Base-by-base conservation (phyloP, 2,113 vertebrate genomes). In the Pyxicephalus adspersus region DNA sequence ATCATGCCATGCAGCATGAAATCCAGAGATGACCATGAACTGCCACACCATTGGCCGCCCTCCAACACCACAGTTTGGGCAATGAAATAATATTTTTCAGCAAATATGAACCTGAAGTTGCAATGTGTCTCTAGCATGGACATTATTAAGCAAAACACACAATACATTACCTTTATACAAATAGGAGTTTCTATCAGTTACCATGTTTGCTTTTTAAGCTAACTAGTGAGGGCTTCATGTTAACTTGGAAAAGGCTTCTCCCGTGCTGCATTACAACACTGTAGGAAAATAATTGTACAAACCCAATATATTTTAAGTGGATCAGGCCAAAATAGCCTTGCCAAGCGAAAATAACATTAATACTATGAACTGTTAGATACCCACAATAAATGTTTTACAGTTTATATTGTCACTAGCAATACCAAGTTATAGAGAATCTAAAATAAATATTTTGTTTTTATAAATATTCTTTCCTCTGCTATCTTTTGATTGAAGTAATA, bases 51-150 rank as follows among this genome's bases (percentile, higher is more conserved):
- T 11, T 50, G 83, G 85, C 85, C 70, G 85, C 3, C 64, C 83
- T 86, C 88, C 86, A 88, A 75, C 84, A 84, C 86, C 81, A 86
- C 85, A 89, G 84, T 73, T 83, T 90, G 89, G 90, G 87, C 87
- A 84, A 83, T 82, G 85, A 87, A 80, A 89, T 83, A 89, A 83
- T 26, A 70, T 68, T 71, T 81, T 87, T 85, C 87, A 83, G 85
- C 83, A 88, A 88, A 84, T 11, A 70, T 16, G n/a, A 83, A 76
- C 45, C 28, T 68, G 75, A 86, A 73, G 68, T 58, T 80, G 83
- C 83, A 83, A 83, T 25, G 3, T 72, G 61, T 66, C 87, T 86
- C 70, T 76, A 77, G 64, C 81, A 75, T 70, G 58, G 29, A 82
- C 83, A 82, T 73, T 77, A 76, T 54, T 85, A 84, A 67, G 71